Percentiles rank a stretch among this genome's conserved stretches.
phyloP scores from a whole-genome alignment of 2,113 vertebrate genomes.

The Anguilla japonica region DNA sequence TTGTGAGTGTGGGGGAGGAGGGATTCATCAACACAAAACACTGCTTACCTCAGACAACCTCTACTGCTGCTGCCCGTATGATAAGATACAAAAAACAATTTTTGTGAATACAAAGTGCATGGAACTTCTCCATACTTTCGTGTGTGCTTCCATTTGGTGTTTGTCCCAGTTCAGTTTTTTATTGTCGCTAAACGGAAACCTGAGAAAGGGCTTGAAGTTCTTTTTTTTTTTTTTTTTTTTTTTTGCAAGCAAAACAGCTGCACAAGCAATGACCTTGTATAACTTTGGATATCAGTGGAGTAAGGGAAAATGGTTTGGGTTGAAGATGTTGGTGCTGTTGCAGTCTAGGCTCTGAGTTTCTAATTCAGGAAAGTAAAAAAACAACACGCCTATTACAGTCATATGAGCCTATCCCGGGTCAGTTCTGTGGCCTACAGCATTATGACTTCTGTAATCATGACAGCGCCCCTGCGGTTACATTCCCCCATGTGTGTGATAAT shows the following conservation, averaged over 20 bases:
- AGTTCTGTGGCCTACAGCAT: neutral
- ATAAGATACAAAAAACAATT: neutral
- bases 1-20: neutral
- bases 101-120: neutral
- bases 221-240: neutral
- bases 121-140: neutral
- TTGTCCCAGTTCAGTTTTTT: neutral
- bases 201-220: neutral
- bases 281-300: neutral
- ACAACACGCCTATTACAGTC: neutral
- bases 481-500: neutral
- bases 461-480: neutral
- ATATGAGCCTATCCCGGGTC: neutral
- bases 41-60: constrained; percentile 6
- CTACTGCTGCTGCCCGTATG: neutral
- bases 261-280: constrained; percentile 8
- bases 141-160: neutral
- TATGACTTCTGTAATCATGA: neutral
- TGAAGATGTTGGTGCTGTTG: neutral
- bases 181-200: neutral
- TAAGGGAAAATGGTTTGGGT: neutral
- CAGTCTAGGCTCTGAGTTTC: neutral
- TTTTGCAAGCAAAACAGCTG: neutral
- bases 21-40: neutral
- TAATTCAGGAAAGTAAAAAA: too few relatives aligned